A percentile compares a stretch with the other conserved stretches of the same genome.
Conservation (phyloP, 2,113 vertebrate species). For the Brachypodius melanocephalos region DNA sequence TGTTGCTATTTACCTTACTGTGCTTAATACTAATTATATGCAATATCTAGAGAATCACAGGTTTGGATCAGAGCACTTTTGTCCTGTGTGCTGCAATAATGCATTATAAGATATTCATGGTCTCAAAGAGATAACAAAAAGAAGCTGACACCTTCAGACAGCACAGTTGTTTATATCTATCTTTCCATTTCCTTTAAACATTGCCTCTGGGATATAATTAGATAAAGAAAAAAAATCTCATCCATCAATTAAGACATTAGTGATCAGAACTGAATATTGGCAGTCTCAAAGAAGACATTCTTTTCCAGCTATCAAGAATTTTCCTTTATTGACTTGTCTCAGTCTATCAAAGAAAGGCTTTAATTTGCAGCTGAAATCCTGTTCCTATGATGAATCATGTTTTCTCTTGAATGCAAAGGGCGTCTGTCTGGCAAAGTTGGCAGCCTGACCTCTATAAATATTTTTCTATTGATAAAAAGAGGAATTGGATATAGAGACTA, state of each 20-base stretch:
- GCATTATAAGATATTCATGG: neutral
- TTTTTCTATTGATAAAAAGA: constrained; percentile 61
- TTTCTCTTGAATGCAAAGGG: constrained; percentile 31
- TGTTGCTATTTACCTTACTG: neutral
- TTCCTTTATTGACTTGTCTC: constrained; percentile 26
- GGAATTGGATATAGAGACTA: constrained; percentile 16
- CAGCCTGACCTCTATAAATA: constrained; percentile 27
- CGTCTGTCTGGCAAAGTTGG: constrained; percentile 49
- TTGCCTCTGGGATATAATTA: constrained; percentile 4
- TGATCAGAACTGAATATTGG: constrained; percentile 21
- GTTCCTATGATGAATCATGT: constrained; percentile 19
- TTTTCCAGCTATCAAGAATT: constrained; percentile 32
- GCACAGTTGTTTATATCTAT: neutral
- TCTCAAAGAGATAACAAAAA: neutral
- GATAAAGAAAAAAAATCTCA: constrained; percentile 2
- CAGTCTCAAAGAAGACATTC: constrained; percentile 1
- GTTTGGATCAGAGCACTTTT: neutral
- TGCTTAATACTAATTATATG: neutral
- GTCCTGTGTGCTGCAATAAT: neutral
- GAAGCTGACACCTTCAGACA: neutral
- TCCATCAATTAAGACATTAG: constrained; percentile 1
- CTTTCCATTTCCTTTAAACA: neutral
- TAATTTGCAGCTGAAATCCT: constrained; percentile 37
- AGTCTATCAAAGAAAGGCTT: constrained; percentile 25
- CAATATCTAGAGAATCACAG: neutral